A percentile compares a stretch with the other conserved stretches of the same genome.
These are phyloP conservation scores for Drosophila sordidapex DNA, from an alignment of 2,888 invertebrate species.

Conservation along the genomic window DNA sequence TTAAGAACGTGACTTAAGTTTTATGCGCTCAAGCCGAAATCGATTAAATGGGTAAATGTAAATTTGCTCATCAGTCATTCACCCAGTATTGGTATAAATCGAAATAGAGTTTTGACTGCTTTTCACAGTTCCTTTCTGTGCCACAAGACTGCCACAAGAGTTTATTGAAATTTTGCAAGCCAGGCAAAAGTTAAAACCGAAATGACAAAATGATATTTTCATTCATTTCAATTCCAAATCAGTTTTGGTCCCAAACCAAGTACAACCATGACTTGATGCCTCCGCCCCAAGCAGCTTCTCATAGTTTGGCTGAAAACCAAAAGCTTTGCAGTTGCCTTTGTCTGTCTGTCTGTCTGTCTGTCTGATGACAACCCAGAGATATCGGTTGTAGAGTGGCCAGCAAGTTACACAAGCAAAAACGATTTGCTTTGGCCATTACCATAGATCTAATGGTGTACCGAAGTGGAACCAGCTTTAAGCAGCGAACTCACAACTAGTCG, in stretches of 20 bases:
- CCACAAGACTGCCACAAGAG: conserved; percentile 26
- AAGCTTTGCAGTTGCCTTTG: conserved; percentile 11
- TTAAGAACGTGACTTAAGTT: conserved; percentile 42
- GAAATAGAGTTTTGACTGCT: background rate
- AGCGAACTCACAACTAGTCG: conserved; percentile 23
- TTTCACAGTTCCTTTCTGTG: conserved; percentile 18
- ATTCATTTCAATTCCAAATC: conserved; percentile 72
- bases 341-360: background rate
- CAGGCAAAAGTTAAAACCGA: conserved; percentile 60
- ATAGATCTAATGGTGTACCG: conserved; percentile 63
- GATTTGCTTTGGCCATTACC: conserved; percentile 72
- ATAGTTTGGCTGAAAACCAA: conserved; percentile 79
- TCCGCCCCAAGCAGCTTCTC: conserved; percentile 33
- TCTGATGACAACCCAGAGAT: conserved; percentile 72
- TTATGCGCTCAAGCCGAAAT: conserved; percentile 3
- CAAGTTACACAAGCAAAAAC: conserved; percentile 55
- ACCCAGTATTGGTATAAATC: background rate
- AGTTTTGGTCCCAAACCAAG: conserved; percentile 24
- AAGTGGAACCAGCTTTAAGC: conserved; percentile 44
- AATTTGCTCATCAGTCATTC: conserved; percentile 36
- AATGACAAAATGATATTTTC: conserved; percentile 50
- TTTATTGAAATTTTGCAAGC: conserved; percentile 72
- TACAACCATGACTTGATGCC: conserved; percentile 1
- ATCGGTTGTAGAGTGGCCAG: conserved; percentile 58
- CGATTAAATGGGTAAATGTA: conserved; percentile 19